phyloP scores from a whole-genome alignment of 2,888 invertebrate genomes.

The Cancer borealis region DNA sequence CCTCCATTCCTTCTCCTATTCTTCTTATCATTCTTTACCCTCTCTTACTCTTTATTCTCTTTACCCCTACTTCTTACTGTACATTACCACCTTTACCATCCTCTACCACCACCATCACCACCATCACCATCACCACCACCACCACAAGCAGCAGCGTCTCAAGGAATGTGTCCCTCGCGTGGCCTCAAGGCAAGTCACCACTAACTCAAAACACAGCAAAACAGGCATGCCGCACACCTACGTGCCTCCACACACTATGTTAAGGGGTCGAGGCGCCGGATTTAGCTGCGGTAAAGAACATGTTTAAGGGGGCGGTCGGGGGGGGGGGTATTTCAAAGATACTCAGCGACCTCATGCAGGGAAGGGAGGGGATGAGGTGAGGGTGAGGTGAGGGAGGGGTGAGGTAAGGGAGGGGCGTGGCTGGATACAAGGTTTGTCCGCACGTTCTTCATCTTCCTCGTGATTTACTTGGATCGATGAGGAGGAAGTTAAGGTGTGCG shows the following conservation, averaged over 20 bases:
- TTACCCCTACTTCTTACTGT: neutral
- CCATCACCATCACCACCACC: neutral
- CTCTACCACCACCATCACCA: neutral
- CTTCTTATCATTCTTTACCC: neutral
- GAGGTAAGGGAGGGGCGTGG: neutral
- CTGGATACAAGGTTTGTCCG: neutral
- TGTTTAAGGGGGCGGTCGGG: neutral
- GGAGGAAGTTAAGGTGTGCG: neutral
- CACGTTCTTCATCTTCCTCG: neutral
- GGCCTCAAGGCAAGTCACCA: neutral
- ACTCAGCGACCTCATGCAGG: slow-evolving; percentile 4
- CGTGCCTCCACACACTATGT: neutral
- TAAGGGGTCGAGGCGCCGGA: neutral
- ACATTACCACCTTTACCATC: neutral
- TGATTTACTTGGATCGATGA: slow-evolving; percentile 31
- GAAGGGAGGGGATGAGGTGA: neutral
- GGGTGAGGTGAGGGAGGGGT: neutral
- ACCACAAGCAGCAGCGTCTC: neutral
- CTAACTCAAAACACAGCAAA: neutral
- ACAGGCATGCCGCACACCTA: neutral
- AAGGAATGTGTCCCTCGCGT: neutral
- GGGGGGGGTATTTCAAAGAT: neutral
- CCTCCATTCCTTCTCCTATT: neutral
- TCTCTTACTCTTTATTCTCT: neutral
- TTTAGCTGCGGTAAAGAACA: neutral